Base-by-base conservation (phyloP, 2,888 invertebrate species). In the Eupelmus urozonus region DNA sequence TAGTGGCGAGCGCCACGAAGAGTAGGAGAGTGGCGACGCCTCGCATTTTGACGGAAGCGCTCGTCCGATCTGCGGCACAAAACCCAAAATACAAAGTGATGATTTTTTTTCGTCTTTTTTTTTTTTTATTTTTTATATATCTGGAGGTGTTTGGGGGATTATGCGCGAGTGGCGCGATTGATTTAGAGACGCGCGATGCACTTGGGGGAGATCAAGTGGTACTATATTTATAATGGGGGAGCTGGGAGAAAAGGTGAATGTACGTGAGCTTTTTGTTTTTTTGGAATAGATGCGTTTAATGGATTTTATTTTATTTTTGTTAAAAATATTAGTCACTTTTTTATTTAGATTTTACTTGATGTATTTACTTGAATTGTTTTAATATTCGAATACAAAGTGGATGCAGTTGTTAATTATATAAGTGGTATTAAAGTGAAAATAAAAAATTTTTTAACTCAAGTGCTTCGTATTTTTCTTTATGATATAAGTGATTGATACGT, bases 1-100 rank as follows among this genome's bases (percentile, higher is more conserved):
- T 76, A 25, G 83, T 82, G 73, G 82, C 82, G 60, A 85, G 72
- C 69, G 83, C 84, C 71, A 78, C 82, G 78, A 84, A 81, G 77
- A 85, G 79, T 73, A 82, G 63, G 78, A 82, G 23, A 78, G 82
- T 80, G 71, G 81, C 82, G 79, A 82, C 73, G 77, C 82, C 83
- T 76, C 82, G 82, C 85, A 84, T 85, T 81, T 29, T 79, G 76
- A 49, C 69, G 62, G 63, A 34, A 34, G 45, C 45, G 42, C 20
- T 62, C 63, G 45, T 16, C 59, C 45, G 80, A 78, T 72, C 80
- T 80, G 62, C 51, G n/a, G 7, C n/a, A 34, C 65, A 66, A 57
- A 67, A 67, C 29, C 55, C 25, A 42, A 59, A 65, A 76, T 55
- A 73, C 49, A 72, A 42, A 0, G 20, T 45, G n/a, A 45, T 16